phyloP scores from a whole-genome alignment of 1,140 invertebrate species.

The Drosophila truncata region DNA sequence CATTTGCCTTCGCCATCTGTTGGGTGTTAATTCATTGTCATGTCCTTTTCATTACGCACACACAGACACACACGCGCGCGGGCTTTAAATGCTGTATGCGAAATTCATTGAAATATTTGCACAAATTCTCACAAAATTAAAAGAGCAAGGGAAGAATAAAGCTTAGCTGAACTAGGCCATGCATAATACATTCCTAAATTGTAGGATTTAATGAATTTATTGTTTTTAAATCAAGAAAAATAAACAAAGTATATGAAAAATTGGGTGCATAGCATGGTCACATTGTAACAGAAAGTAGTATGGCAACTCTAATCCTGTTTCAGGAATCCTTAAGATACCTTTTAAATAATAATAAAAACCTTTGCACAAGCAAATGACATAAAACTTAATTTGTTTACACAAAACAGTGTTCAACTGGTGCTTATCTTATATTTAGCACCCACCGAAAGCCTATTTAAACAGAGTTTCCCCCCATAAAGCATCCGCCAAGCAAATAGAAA shows the following conservation, averaged over 20 bases:
- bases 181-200: neutral
- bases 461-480: slow-evolving; percentile 20
- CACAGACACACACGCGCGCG: slow-evolving; percentile 49
- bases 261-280: neutral
- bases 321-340: neutral
- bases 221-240: neutral
- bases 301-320: neutral
- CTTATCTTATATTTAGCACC: slow-evolving; percentile 23
- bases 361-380: slow-evolving; percentile 3
- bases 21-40: slow-evolving; percentile 75
- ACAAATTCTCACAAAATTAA: slow-evolving; percentile 26
- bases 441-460: slow-evolving; percentile 19
- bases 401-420: neutral
- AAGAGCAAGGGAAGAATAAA: neutral
- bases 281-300: neutral
- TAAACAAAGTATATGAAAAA: neutral
- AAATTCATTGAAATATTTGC: slow-evolving; percentile 35
- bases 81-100: neutral
- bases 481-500: slow-evolving; percentile 29
- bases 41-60: slow-evolving; percentile 70
- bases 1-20: slow-evolving; percentile 46
- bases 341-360: neutral
- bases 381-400: slow-evolving; percentile 8
- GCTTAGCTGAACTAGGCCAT: neutral
- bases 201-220: neutral